Evolutionary conservation across 1,140 invertebrate species (phyloP), one percentile per base, ranked within the genome.

Genomic region (Brachionus rotundiformis): DNA sequence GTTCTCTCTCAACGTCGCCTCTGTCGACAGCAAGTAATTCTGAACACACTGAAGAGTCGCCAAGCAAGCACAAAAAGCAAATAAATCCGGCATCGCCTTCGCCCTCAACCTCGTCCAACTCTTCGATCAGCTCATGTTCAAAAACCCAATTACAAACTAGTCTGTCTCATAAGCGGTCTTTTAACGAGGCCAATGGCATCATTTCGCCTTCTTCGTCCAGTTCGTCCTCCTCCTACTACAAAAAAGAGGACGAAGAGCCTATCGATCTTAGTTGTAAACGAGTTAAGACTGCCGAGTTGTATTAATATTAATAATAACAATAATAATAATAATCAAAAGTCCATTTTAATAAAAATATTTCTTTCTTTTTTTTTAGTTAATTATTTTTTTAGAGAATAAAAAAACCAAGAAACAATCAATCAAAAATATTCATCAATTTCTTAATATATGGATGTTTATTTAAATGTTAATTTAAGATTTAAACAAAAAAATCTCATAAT

Each of bases 241-340:
- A 29, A 19, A 59, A 36, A 29, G 23, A 54, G 23, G 59, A 54
- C 25, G 47, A 79, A 8, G 31, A 79, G 33, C 76, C 76, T 31
- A 27, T 79, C 4, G 76, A 79, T 79, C 33, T 79, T 33, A 79
- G 76, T 41, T 79, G 8, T 63, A 79, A 79, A 79, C 31, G 33
- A 54, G 76, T 59, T 33, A 79, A 79, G 23, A 73, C 36, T 3
- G 47, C 47, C 27, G 63, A 68, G 63, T 68, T 68, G 63, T 68
- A 68, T 36, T 68, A 68, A 68, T 16, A n/a, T n/a, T n/a, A n/a
- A n/a, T n/a, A n/a, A n/a, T n/a, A n/a, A n/a, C n/a, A n/a, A n/a
- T n/a, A n/a, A n/a, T n/a, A n/a, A n/a, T n/a, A n/a, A n/a, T n/a
- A 68, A 33, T 19, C 29, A 68, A 68, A 68, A 33, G 31, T 33